Evolutionary conservation across 1,140 invertebrate species (phyloP).

Genomic region (Calosoma granatense): DNA sequence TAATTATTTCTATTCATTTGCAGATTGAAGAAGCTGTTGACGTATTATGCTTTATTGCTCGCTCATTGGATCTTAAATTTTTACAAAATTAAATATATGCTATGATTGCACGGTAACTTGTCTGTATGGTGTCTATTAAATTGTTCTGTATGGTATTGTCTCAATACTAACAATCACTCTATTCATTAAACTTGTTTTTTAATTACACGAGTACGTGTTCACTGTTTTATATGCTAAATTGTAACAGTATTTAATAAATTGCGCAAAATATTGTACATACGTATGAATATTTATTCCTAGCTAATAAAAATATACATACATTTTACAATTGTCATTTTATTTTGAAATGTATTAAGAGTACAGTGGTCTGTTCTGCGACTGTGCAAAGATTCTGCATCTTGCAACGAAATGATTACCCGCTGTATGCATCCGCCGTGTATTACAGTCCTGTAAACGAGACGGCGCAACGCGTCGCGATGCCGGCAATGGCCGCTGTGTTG

Average conservation of each 20-base stretch:
- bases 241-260: too few species aligned
- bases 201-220: too few species aligned
- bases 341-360: not conserved
- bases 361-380: not conserved
- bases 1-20: constrained; percentile 14
- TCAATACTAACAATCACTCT: not conserved
- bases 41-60: constrained; percentile 77
- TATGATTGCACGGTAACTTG: too few species aligned
- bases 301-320: not conserved
- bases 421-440: not conserved
- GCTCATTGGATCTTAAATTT: constrained; percentile 60
- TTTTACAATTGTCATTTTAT: too few species aligned
- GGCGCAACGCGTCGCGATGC: not conserved
- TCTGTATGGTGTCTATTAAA: too few species aligned
- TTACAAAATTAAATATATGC: not conserved
- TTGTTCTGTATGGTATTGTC: too few species aligned
- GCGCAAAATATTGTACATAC: not conserved
- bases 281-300: not conserved
- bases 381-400: not conserved
- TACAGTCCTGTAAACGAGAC: not conserved
- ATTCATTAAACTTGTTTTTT: not conserved
- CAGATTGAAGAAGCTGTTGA: constrained; percentile 86
- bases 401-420: not conserved
- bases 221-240: too few species aligned
- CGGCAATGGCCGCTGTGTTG: not conserved